Base-by-base conservation (phyloP, 2,113 vertebrate species). In the Propithecus coquereli region DNA sequence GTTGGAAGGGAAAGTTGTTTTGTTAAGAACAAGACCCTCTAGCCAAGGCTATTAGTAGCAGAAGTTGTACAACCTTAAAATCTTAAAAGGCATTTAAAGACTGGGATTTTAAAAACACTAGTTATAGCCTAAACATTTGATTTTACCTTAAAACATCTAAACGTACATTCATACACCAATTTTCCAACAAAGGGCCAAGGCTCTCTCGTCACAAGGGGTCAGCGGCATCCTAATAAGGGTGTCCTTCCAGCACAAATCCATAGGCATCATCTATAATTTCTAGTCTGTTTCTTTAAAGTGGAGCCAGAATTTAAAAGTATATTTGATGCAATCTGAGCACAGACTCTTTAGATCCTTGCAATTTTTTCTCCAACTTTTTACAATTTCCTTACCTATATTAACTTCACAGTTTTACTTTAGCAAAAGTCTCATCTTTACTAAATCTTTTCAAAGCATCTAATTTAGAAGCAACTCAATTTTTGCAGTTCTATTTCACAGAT, bases 381-480 rank as follows among this genome's bases (percentile, higher is more conserved):
- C 4, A 93, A 63, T 23, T 79, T 20, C 34, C 32, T 86, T 80
- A 47, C 30, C 8, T 83, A 81, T 54, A 86, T 57, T 70, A 92
- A 91, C 90, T 71, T 66, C 63, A 71, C 0, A 83, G 70, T 66
- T 96, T 94, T 77, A 95, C 74, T 61, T 82, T 34, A 68, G 90
- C 73, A 97, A 90, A 96, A 84, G 47, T 52, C n/a, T 93, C 81
- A 90, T 40, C 23, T 86, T 90, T n/a, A 50, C 23, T 76, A 68
- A 87, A 68, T 83, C 54, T 93, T 94, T 88, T 37, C 13, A 34
- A 95, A 87, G 52, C 30, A 87, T 63, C 84, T 94, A 73, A 89
- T 71, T 88, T 94, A 95, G 71, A 89, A 86, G 63, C 43, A 91
- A 89, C 54, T 88, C 37, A 25, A 37, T 59, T 71, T 89, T 71